Evolutionary conservation across 2,113 vertebrate species (phyloP).

Genomic region (Grantiella picta): DNA sequence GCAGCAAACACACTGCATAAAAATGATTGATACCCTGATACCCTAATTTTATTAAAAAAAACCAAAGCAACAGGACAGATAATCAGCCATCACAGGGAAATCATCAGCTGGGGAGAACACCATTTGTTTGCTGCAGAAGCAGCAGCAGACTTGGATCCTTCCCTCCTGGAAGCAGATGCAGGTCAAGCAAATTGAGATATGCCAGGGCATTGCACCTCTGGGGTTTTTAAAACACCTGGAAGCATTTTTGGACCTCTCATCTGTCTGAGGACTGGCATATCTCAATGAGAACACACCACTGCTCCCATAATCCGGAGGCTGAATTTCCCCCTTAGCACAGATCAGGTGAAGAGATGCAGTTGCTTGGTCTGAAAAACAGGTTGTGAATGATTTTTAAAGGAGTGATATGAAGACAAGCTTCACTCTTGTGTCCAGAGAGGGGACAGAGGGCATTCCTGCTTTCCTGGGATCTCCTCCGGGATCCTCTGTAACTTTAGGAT

Average conservation of each 20-base stretch:
- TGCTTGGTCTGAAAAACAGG: background rate
- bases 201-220: background rate
- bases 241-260: conserved; percentile 3
- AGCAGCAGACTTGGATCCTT: background rate
- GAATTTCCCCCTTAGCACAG: background rate
- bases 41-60: conserved; percentile 1
- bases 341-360: background rate
- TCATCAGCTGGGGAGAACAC: background rate
- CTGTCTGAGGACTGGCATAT: background rate
- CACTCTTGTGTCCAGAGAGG: background rate
- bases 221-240: conserved; percentile 1
- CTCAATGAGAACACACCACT: background rate
- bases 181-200: background rate
- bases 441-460: background rate
- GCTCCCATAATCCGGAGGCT: background rate
- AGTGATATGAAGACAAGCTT: background rate
- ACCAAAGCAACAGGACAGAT: background rate
- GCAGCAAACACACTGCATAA: background rate
- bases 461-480: background rate
- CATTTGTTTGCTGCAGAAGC: background rate
- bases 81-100: background rate
- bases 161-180: background rate
- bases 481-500: background rate
- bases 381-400: background rate
- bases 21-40: background rate